Evolutionary conservation across 2,888 invertebrate genomes (phyloP), one percentile per base, ranked within the genome.

Genomic region (Plebejus melissa): DNA sequence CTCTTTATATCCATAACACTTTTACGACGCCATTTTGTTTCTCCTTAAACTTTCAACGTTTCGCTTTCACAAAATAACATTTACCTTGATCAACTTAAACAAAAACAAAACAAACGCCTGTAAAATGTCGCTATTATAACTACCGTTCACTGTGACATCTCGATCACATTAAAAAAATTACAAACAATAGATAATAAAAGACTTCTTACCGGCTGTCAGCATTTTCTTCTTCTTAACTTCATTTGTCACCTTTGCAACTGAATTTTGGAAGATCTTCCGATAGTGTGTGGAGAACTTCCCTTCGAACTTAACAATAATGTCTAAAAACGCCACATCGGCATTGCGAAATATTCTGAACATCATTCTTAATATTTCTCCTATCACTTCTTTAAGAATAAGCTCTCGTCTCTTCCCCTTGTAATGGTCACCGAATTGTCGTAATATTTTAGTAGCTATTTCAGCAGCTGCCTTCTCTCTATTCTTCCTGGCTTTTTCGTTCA

Each of bases 221-320:
- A 32, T 32, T 13, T 5, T 65, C 65, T 65, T 65, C 1, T 65
- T 65, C 32, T 36, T 36, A 13, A 36, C 4, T 22, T 65, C 32
- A 32, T 32, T 13, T 11, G 11, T 36, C 11, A 65, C 32, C 32
- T 22, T 65, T 13, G 13, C 4, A 13, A 36, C 22, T 13, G 65
- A 4, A 32, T 32, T 11, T 11, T 13, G 7, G 65, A 65, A 65
- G 32, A 65, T 13, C 13, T 4, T 32, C 32, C 13, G 4, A 36
- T 65, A 58, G 1, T n/a, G 32, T 32, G 1, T 32, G 11, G 65
- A 65, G 32, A 5, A 4, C 65, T 65, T 87, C 7, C 88, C 83
- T 74, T 89, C 86, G 79, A 88, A 92, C 77, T 88, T 89, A 65
- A 89, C 83, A 22, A 90, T 82, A 46, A 89, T 85, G 78, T 91